These are phyloP conservation scores for Xenotilapia leptura DNA, from an alignment of 2,113 vertebrate genomes.

Conservation along the genomic window DNA sequence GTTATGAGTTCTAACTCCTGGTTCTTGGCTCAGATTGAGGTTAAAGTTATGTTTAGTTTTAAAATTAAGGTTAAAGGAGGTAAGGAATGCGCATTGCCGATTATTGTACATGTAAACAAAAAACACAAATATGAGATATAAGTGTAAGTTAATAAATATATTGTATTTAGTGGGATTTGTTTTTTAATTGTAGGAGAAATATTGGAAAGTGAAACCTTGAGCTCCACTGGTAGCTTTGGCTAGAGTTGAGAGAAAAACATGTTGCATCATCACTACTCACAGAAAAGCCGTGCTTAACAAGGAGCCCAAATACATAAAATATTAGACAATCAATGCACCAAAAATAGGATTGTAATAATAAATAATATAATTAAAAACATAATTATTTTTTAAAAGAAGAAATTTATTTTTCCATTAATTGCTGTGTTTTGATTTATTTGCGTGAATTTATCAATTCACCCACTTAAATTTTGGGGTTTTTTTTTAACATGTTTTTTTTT, in stretches of 20 bases:
- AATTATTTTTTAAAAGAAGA: not conserved
- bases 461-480: fast-evolving
- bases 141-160: not conserved
- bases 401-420: not conserved
- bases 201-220: slow-evolving; percentile 62
- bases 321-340: not conserved
- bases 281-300: not conserved
- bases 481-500: fast-evolving
- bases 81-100: not conserved
- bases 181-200: not conserved
- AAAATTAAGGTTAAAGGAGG: not conserved
- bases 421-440: not conserved
- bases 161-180: not conserved
- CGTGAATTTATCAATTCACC: not conserved
- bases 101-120: not conserved
- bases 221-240: slow-evolving; percentile 41
- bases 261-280: not conserved
- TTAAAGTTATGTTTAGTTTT: not conserved
- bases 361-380: not conserved
- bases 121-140: not conserved
- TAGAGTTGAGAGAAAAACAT: slow-evolving; percentile 45
- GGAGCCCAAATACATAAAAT: not conserved
- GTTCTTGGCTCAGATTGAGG: not conserved
- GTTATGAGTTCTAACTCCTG: not conserved
- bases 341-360: not conserved